Base-by-base conservation (phyloP, 2,797 vertebrate genomes). In the Mus minutoides region DNA sequence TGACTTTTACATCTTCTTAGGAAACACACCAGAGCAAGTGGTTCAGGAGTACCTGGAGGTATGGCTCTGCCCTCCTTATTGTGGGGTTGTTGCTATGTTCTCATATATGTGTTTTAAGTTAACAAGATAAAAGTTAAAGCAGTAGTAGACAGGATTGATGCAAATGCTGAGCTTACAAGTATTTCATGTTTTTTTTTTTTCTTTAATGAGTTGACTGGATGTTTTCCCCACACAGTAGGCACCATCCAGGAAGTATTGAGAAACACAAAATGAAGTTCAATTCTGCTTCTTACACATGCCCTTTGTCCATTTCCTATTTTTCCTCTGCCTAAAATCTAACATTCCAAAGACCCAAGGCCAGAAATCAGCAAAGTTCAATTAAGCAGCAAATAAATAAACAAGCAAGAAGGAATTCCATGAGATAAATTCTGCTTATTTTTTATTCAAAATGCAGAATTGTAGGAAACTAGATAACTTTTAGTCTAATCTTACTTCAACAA, bases 1-100 rank as follows among this genome's bases (percentile, higher is more conserved):
- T 93, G 99, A 99, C 97, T 99, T 99, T 96, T 99, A 99, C 46
- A 97, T 99, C 77, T 97, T 99, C 88, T 97, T 99, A 93, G 99
- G 99, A 88, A 98, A 99, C 92, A 99, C 99, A 94, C 99, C 99
- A 29, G 99, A 99, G 89, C 98, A 99, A 97, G 99, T 99, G 16
- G 99, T 99, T 76, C 99, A 99, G 95, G 99, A 99, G 83, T 99
- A 99, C 97, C 96, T 99, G 49, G 79, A 98, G 99, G 99, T 99
- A 97, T 64, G 97, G 76, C 21, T 93, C 85, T 29, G 60, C 12
- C 52, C n/a, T 40, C 49, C 67, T 69, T 19, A 31, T 16, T 31
- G 13, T 87, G 22, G 69, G 26, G 5, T 54, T 40, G 7, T 56
- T 78, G n/a, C 5, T 67, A 0, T 29, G 77, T 54, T 62, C 37